Percentiles rank a stretch among this genome's conserved stretches.
Evolutionary conservation across 2,113 vertebrate genomes (phyloP).

Genomic region (Neoarius graeffei): DNA sequence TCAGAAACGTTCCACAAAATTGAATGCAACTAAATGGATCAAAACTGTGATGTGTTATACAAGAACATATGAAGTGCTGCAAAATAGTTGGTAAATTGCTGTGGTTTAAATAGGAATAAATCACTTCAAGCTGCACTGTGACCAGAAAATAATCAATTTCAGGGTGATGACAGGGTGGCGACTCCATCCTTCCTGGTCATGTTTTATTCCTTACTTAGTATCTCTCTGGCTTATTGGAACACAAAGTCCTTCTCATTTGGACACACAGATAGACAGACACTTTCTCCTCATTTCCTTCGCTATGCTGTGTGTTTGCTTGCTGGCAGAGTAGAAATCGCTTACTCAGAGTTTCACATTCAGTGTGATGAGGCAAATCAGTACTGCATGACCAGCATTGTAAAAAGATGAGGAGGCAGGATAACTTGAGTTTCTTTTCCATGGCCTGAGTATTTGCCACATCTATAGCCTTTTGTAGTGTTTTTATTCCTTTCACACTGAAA

Average conservation of each 20-base stretch:
- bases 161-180: background rate
- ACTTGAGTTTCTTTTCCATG: background rate
- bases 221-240: background rate
- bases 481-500: background rate
- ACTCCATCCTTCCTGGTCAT: no score
- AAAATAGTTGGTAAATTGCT: background rate
- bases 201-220: background rate
- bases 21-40: background rate
- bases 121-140: background rate
- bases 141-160: background rate
- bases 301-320: background rate
- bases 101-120: background rate
- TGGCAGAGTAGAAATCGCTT: conserved; percentile 2
- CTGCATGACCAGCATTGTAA: conserved; percentile 6
- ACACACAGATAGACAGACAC: background rate
- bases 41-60: background rate
- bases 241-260: background rate
- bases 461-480: background rate
- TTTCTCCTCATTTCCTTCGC: background rate
- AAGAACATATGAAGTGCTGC: background rate
- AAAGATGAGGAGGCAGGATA: conserved; percentile 19
- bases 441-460: no score
- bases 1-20: background rate
- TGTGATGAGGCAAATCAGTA: conserved; percentile 4
- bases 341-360: conserved; percentile 1